Evolutionary conservation across 2,797 vertebrate genomes (phyloP).

Genomic region (Halcyon badia): DNA sequence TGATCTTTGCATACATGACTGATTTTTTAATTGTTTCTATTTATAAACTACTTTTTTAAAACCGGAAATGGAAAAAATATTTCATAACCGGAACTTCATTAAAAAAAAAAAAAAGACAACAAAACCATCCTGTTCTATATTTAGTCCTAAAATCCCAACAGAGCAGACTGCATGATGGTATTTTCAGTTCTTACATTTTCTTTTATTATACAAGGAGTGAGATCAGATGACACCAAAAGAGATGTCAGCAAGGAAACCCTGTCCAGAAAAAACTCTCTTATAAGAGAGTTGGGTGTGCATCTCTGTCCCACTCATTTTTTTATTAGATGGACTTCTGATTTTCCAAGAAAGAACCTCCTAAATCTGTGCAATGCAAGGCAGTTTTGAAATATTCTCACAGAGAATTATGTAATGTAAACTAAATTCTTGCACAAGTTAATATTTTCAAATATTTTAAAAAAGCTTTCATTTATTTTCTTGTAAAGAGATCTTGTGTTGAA

Average conservation of each 20-base stretch:
- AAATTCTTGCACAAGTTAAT: not conserved
- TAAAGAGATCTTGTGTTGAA: not conserved
- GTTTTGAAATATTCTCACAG: not conserved
- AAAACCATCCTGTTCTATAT: not conserved
- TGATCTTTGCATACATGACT: not conserved
- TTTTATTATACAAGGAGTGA: not conserved
- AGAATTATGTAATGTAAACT: not conserved
- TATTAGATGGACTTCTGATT: not conserved
- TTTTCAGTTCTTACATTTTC: not conserved
- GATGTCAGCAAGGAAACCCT: not conserved
- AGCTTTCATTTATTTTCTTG: not conserved
- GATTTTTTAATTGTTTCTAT: slow-evolving; percentile 24
- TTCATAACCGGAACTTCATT: not conserved
- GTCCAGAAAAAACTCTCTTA: not conserved
- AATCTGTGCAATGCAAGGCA: not conserved
- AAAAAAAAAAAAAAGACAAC: not conserved
- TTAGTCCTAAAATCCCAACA: not conserved
- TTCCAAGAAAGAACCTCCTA: not conserved
- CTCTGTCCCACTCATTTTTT: not conserved
- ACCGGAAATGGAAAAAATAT: not conserved
- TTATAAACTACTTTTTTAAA: not conserved
- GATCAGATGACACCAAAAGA: not conserved
- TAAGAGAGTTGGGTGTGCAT: not conserved
- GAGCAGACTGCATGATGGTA: not conserved
- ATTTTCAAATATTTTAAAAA: not conserved